phyloP scores from a whole-genome alignment of 2,888 invertebrate genomes.

The Eueremaeus valkanovi region DNA sequence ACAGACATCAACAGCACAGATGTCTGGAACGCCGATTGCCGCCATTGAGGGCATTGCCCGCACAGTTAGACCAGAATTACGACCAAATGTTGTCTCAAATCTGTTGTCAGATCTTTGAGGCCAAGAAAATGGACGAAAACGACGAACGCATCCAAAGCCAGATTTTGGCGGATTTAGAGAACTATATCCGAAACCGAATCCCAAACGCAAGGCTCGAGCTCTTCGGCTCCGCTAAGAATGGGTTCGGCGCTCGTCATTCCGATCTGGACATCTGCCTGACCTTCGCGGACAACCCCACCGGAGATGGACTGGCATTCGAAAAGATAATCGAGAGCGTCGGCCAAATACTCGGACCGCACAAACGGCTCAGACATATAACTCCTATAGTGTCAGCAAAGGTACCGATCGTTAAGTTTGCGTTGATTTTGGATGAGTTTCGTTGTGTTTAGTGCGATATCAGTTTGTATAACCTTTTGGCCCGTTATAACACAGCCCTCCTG shows the following conservation, averaged over 20 bases:
- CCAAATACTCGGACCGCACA: conserved; percentile 51
- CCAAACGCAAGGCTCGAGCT: conserved; percentile 54
- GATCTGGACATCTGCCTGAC: conserved; percentile 62
- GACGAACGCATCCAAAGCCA: conserved; percentile 47
- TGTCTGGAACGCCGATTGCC: conserved; percentile 58
- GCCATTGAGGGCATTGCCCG: conserved; percentile 52
- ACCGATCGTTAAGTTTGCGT: conserved; percentile 60
- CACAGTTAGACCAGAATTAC: conserved; percentile 50
- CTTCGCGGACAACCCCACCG: conserved; percentile 53
- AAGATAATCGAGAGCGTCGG: conserved; percentile 53
- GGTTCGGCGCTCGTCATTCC: conserved; percentile 59
- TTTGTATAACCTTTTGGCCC: conserved; percentile 60
- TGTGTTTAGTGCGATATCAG: conserved; percentile 60
- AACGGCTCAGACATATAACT: conserved; percentile 53
- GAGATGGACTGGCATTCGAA: conserved; percentile 52
- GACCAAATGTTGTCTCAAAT: conserved; percentile 50
- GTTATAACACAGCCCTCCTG: conserved; percentile 58
- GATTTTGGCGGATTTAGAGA: conserved; percentile 52
- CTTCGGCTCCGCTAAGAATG: conserved; percentile 61
- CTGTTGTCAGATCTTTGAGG: conserved; percentile 50
- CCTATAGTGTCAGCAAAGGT: conserved; percentile 60
- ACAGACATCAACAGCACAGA: conserved; percentile 55
- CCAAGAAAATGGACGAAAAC: conserved; percentile 46
- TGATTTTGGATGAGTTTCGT: conserved; percentile 53
- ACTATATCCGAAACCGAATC: conserved; percentile 50